phyloP scores from a whole-genome alignment of 2,888 invertebrate species.

The Orchesella flavescens region DNA sequence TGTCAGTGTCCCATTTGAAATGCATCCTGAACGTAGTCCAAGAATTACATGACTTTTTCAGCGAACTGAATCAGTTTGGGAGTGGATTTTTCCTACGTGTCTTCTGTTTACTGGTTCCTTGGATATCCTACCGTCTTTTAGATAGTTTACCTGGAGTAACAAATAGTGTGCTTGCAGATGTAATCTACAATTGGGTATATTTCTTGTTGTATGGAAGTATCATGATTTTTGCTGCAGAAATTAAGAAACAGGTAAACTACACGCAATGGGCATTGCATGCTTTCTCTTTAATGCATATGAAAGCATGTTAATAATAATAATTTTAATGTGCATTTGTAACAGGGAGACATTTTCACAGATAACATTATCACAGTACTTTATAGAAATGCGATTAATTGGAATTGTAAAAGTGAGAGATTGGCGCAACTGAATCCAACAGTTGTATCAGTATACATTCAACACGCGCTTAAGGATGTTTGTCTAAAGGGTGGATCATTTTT shows the following conservation, averaged over 20 bases:
- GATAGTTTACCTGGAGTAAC: slow-evolving; percentile 14
- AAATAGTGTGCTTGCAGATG: neutral
- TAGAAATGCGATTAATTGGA: neutral
- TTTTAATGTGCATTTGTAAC: neutral
- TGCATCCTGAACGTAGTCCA: neutral
- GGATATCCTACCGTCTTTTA: neutral
- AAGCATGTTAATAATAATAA: too few species aligned
- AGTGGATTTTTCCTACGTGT: neutral
- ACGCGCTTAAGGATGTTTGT: slow-evolving; percentile 18
- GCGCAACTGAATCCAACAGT: neutral
- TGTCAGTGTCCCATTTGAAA: neutral
- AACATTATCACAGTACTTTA: neutral
- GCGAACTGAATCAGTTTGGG: neutral
- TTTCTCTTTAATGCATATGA: too few species aligned
- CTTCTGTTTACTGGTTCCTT: neutral
- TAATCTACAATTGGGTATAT: neutral
- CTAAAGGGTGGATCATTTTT: slow-evolving; percentile 33
- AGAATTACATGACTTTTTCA: neutral
- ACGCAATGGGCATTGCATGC: too few species aligned
- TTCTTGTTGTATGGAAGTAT: neutral
- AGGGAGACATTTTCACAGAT: neutral
- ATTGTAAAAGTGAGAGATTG: neutral
- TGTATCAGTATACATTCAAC: neutral
- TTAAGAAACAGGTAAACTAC: slow-evolving; percentile 1
- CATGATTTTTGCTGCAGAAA: neutral